phyloP scores from a whole-genome alignment of 2,797 vertebrate genomes.

The Falco columbarius region DNA sequence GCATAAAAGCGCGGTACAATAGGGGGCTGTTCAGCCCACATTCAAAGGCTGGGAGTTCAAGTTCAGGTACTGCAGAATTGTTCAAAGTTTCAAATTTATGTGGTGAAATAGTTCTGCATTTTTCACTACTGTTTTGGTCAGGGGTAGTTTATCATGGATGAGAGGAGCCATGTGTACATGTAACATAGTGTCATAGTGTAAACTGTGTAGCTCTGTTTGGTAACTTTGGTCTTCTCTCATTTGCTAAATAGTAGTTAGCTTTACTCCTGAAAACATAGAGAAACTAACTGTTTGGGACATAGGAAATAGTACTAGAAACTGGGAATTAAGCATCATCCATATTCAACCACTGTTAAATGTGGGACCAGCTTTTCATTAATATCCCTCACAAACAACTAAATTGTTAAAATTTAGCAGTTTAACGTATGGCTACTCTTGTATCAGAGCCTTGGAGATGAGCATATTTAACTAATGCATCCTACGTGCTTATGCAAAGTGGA shows the following conservation, averaged over 20 bases:
- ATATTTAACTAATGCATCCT: neutral
- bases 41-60: constrained; percentile 58
- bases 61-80: constrained; percentile 42
- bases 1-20: constrained; percentile 11
- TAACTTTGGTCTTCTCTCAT: neutral
- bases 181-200: neutral
- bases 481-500: neutral
- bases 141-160: neutral
- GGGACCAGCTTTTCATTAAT: neutral
- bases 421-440: neutral
- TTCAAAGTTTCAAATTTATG: neutral
- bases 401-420: neutral
- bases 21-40: constrained; percentile 54
- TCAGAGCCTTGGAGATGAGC: neutral
- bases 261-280: neutral
- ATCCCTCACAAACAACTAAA: neutral
- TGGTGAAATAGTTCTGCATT: neutral
- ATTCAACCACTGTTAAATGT: neutral
- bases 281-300: neutral
- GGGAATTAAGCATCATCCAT: neutral
- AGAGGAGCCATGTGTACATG: too few relatives aligned
- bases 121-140: neutral
- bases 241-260: neutral
- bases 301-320: neutral
- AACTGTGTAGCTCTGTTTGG: neutral